Conservation (phyloP, 2,113 vertebrate species). For the Pseudorectes ferrugineus region DNA sequence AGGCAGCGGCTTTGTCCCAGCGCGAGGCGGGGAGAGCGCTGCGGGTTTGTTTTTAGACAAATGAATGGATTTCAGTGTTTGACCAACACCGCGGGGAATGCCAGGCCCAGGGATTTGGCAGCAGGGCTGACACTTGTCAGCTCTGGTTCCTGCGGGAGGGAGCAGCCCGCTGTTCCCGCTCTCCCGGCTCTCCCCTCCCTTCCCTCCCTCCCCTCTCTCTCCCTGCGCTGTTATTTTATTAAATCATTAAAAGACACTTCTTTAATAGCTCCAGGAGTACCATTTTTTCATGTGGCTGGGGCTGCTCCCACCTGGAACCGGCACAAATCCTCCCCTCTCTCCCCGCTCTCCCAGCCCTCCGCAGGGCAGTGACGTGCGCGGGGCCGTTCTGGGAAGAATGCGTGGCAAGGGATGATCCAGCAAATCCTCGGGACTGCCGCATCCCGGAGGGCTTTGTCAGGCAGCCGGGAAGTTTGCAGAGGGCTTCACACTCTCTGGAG, state of each 20-base stretch:
- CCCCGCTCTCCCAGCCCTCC: neutral
- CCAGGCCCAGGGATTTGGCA: neutral
- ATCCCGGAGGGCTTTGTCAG: neutral
- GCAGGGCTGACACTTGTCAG: neutral
- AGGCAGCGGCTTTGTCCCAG: neutral
- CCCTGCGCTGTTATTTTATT: neutral
- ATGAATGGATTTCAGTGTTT: constrained; percentile 28
- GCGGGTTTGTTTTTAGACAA: neutral
- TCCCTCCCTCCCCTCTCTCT: too few species aligned
- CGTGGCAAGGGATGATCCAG: neutral
- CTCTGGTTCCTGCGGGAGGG: neutral
- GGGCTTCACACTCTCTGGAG: neutral
- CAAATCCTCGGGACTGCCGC: neutral
- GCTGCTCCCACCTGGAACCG: neutral
- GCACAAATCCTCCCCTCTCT: neutral
- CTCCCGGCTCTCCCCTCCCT: neutral
- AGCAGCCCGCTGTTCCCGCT: neutral
- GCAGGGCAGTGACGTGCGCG: neutral
- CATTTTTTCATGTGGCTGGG: neutral
- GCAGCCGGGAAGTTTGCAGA: neutral
- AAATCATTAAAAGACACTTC: constrained; percentile 23
- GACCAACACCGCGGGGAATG: neutral
- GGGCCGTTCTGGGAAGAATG: neutral
- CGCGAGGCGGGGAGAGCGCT: neutral
- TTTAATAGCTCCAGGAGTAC: neutral